A percentile compares a stretch with the other conserved stretches of the same genome.
Evolutionary conservation across 2,797 vertebrate genomes (phyloP).

Genomic region (Malacoraja senta): DNA sequence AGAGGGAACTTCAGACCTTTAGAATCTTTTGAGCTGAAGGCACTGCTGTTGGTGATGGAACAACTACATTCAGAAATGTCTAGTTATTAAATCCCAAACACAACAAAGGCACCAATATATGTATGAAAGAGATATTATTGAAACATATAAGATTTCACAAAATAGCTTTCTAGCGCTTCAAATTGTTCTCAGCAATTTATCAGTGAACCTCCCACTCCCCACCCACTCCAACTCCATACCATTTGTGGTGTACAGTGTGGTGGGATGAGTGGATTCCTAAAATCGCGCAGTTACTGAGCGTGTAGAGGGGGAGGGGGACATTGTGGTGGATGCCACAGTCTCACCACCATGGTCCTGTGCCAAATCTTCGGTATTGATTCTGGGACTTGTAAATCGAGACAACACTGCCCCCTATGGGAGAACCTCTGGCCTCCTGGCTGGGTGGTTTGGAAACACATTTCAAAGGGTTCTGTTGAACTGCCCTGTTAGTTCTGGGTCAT

Average conservation of each 20-base stretch:
- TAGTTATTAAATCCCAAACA: neutral
- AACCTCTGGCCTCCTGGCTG: neutral
- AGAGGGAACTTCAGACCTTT: too few species aligned
- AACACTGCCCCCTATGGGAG: constrained; percentile 15
- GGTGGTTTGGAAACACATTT: neutral
- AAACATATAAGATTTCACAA: neutral
- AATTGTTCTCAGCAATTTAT: neutral
- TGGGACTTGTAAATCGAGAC: neutral
- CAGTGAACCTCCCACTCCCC: neutral
- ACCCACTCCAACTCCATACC: neutral
- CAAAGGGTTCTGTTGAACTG: constrained; percentile 6
- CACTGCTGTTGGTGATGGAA: neutral
- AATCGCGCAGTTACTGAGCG: neutral
- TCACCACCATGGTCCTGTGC: neutral
- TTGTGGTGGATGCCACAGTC: neutral
- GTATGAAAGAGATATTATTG: too few species aligned
- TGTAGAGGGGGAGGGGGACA: neutral
- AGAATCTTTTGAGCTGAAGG: neutral
- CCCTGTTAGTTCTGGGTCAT: constrained; percentile 31
- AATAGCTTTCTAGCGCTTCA: neutral
- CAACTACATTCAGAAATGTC: neutral
- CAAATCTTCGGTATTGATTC: neutral
- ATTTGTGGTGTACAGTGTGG: neutral
- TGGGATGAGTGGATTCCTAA: neutral
- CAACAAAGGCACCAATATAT: neutral